Percentiles rank a stretch among this genome's conserved stretches.
Conservation (phyloP, 53 echinoderm and acorn worm genomes). For the Holothuria leucospilota region DNA sequence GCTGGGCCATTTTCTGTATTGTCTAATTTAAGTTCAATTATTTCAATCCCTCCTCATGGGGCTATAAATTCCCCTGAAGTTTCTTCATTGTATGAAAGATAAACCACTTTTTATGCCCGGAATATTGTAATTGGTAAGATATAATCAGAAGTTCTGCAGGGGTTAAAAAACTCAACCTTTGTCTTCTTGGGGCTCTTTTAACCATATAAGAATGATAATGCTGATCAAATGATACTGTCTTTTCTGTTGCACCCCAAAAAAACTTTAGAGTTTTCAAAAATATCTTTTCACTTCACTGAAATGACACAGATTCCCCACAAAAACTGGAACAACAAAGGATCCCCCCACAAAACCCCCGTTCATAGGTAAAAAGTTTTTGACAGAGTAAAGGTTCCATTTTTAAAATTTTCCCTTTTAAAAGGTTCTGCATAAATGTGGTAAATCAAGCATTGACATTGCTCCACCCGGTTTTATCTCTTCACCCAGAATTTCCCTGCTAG, state of each 20-base stretch:
- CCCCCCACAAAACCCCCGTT: conserved; percentile 5
- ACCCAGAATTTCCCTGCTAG: conserved; percentile 7
- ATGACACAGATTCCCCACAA: conserved; percentile 1
- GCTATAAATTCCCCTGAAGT: conserved; percentile 3
- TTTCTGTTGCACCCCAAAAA: neutral
- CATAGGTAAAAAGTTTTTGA: neutral
- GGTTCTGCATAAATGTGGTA: too few relatives aligned
- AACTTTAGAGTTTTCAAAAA: neutral
- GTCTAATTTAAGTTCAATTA: too few relatives aligned
- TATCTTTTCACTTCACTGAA: conserved; percentile 32
- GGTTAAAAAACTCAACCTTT: conserved; percentile 2
- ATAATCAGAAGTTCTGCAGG: conserved; percentile 3
- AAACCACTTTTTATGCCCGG: neutral
- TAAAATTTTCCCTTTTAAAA: too few relatives aligned
- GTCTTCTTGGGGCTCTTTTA: neutral
- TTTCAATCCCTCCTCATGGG: too few relatives aligned
- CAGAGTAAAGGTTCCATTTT: neutral
- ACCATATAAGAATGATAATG: conserved; percentile 22
- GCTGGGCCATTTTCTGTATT: too few relatives aligned
- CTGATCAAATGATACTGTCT: conserved; percentile 10
- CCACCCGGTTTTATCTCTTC: neutral
- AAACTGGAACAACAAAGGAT: conserved; percentile 5
- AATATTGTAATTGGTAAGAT: neutral
- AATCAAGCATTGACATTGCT: neutral
- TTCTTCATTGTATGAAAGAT: conserved; percentile 18